phyloP scores from a whole-genome alignment of 2,797 vertebrate species.

The Borostomias antarcticus region DNA sequence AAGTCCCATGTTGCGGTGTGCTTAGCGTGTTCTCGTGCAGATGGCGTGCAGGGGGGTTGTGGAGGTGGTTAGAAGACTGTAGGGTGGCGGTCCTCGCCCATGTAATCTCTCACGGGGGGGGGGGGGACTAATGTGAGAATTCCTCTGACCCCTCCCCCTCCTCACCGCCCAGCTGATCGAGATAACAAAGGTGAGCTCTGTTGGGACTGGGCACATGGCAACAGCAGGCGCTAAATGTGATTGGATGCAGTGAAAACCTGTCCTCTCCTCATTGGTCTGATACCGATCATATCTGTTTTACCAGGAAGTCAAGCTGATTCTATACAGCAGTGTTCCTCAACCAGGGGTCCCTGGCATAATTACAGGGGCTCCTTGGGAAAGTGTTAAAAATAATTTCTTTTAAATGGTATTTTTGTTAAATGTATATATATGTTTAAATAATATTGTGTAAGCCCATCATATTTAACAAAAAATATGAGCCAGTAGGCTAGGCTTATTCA shows the following conservation, averaged over 20 bases:
- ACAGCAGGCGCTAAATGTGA: neutral
- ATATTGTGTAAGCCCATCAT: too few relatives aligned
- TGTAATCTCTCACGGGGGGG: conserved; percentile 10
- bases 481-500: too few relatives aligned
- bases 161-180: neutral
- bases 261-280: neutral
- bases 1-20: neutral
- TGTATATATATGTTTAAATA: too few relatives aligned
- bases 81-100: neutral
- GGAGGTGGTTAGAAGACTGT: neutral
- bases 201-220: neutral
- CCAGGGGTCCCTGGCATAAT: too few relatives aligned
- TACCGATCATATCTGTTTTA: neutral
- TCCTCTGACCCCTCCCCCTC: too few relatives aligned
- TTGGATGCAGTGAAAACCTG: neutral
- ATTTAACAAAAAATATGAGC: too few relatives aligned
- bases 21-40: neutral
- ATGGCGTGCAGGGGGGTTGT: neutral
- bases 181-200: neutral
- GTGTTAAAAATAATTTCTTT: too few relatives aligned
- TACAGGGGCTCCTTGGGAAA: too few relatives aligned
- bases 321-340: too few relatives aligned
- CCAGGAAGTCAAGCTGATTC: neutral
- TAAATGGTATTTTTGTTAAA: too few relatives aligned
- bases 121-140: neutral